Conservation (phyloP, 2,797 vertebrate genomes). For the Pangasius djambal region DNA sequence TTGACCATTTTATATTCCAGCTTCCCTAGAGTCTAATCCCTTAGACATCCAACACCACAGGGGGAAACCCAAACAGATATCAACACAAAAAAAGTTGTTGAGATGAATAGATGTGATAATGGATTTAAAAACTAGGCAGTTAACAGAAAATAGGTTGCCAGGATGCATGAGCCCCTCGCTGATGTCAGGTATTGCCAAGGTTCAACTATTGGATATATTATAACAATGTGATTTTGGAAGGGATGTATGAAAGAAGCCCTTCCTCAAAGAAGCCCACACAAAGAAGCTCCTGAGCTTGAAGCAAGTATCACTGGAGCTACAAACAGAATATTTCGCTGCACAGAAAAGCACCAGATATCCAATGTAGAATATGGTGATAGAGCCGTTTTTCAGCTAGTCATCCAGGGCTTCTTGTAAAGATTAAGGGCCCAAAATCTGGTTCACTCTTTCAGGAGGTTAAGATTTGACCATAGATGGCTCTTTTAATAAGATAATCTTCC, state of each 20-base stretch:
- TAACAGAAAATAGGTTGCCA: not conserved
- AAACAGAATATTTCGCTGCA: not conserved
- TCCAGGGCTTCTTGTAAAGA: not conserved
- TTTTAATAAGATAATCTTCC: not conserved
- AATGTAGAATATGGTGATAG: not conserved
- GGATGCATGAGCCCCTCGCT: not conserved
- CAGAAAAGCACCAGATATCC: not conserved
- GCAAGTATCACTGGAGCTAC: not conserved
- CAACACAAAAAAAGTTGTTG: not conserved
- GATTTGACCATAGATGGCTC: not conserved
- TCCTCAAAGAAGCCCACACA: not conserved
- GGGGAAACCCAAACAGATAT: not conserved
- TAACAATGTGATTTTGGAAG: not conserved
- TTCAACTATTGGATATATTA: not conserved
- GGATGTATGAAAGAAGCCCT: not conserved
- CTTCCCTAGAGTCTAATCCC: not conserved
- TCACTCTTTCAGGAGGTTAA: not conserved
- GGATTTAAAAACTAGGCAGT: not conserved
- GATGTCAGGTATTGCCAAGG: not conserved
- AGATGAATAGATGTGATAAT: not conserved
- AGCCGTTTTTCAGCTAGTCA: not conserved
- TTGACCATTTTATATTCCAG: not conserved
- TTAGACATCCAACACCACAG: not conserved
- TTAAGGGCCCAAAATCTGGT: not conserved
- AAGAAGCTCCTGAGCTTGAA: not conserved